These are phyloP conservation scores for Ectobius pallidus DNA, from an alignment of 2,888 invertebrate genomes.

Conservation along the genomic window DNA sequence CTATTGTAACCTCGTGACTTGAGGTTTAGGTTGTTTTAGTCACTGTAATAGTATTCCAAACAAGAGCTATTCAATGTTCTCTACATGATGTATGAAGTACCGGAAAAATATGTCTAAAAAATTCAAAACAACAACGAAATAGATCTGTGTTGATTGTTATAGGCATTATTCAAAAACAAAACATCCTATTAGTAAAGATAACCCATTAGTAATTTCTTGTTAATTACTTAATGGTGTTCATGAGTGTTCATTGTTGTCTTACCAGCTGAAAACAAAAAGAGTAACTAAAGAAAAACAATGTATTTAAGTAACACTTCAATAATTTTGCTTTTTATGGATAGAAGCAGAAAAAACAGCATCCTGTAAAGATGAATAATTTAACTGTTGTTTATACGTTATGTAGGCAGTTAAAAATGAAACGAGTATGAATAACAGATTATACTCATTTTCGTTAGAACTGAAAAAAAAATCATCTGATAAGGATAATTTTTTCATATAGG, in stretches of 20 bases:
- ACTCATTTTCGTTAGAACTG: too few species aligned
- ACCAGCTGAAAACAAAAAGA: not conserved
- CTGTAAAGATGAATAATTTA: not conserved
- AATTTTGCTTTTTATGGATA: not conserved
- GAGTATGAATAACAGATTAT: not conserved
- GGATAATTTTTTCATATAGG: too few species aligned
- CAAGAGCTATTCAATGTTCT: not conserved
- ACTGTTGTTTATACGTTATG: not conserved
- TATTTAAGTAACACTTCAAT: not conserved
- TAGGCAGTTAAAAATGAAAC: not conserved
- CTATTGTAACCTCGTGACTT: not conserved
- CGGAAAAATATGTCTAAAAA: not conserved
- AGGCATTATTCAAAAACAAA: not conserved
- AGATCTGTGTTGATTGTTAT: constrained; percentile 13
- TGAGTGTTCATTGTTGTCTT: constrained; percentile 15
- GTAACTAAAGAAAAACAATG: not conserved
- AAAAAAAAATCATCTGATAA: too few species aligned
- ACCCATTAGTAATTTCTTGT: not conserved
- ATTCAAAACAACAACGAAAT: not conserved
- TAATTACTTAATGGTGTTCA: not conserved
- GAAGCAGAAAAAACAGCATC: not conserved
- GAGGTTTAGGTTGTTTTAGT: constrained; percentile 10
- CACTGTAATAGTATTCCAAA: not conserved
- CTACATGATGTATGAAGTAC: not conserved
- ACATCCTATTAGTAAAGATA: not conserved